phyloP scores from a whole-genome alignment of 2,888 invertebrate species.

The Stenichneumon culpator region DNA sequence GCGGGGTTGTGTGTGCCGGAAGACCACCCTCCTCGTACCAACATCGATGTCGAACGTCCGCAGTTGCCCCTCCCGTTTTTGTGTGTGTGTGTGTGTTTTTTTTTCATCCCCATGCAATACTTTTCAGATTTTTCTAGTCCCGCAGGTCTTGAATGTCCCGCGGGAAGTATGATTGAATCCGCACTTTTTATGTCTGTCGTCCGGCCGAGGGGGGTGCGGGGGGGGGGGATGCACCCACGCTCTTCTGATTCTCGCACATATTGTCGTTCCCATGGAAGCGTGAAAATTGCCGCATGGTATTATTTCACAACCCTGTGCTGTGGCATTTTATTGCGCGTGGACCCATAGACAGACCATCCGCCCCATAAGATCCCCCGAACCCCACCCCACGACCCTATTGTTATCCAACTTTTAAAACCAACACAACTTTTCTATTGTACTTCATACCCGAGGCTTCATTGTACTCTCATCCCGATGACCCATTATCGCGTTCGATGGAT shows the following conservation, averaged over 20 bases:
- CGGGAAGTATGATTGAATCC: conserved; percentile 50
- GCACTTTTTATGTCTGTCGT: conserved; percentile 42
- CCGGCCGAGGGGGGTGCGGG: neutral
- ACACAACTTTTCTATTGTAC: conserved; percentile 1
- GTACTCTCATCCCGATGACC: neutral
- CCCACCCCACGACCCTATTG: conserved; percentile 1
- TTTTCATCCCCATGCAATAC: conserved; percentile 13
- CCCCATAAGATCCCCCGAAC: neutral
- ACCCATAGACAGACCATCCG: neutral
- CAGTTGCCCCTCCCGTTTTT: conserved; percentile 24
- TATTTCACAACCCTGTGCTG: conserved; percentile 29
- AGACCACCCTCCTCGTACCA: neutral
- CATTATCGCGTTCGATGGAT: neutral
- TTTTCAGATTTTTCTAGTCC: conserved; percentile 28
- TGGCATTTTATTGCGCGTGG: conserved; percentile 8
- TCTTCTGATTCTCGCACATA: conserved; percentile 14
- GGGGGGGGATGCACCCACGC: neutral
- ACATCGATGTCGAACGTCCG: conserved; percentile 11
- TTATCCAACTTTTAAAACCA: conserved; percentile 26
- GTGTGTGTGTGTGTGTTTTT: too few species aligned
- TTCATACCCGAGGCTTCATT: neutral
- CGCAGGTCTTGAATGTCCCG: conserved; percentile 8
- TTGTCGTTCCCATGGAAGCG: conserved; percentile 32
- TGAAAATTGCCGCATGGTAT: conserved; percentile 48
- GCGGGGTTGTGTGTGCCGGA: neutral